Percentiles rank a stretch among this genome's conserved stretches.
Conservation (phyloP, 2,113 vertebrate genomes). For the Pogonocichla stellata region DNA sequence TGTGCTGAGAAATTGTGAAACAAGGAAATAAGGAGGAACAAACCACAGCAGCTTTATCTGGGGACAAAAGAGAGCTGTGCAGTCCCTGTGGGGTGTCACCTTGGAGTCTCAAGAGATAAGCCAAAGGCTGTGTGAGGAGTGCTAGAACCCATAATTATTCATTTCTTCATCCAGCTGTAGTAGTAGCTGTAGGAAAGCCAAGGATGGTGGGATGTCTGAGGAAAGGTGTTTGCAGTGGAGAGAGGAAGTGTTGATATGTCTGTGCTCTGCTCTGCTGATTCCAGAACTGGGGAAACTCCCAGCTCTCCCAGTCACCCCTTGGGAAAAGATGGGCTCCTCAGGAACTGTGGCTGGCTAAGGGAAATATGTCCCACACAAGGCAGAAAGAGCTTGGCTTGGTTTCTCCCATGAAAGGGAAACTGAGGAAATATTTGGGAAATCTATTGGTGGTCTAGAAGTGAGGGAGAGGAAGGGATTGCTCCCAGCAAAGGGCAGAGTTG, state of each 20-base stretch:
- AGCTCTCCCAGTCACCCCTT: not conserved
- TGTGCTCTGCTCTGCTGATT: not conserved
- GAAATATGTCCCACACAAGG: not conserved
- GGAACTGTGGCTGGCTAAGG: not conserved
- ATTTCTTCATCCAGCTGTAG: not conserved
- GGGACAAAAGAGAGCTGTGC: not conserved
- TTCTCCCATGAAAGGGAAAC: not conserved
- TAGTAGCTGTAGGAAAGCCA: not conserved
- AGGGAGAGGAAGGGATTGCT: not conserved
- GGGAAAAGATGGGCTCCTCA: not conserved
- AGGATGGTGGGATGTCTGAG: not conserved
- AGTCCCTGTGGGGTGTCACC: not conserved
- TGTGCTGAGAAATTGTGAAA: not conserved
- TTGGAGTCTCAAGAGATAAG: not conserved
- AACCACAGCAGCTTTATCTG: not conserved
- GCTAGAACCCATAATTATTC: not conserved
- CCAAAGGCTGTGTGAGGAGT: not conserved
- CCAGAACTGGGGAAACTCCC: not conserved
- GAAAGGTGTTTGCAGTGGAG: not conserved
- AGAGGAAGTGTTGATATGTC: not conserved
- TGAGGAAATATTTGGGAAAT: not conserved
- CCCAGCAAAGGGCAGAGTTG: not conserved
- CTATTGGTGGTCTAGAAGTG: rapidly evolving
- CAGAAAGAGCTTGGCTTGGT: not conserved
- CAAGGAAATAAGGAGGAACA: not conserved